A percentile compares a stretch with the other conserved stretches of the same genome.
phyloP scores from a whole-genome alignment of 2,797 vertebrate species.

The Cyprinodon diabolis region DNA sequence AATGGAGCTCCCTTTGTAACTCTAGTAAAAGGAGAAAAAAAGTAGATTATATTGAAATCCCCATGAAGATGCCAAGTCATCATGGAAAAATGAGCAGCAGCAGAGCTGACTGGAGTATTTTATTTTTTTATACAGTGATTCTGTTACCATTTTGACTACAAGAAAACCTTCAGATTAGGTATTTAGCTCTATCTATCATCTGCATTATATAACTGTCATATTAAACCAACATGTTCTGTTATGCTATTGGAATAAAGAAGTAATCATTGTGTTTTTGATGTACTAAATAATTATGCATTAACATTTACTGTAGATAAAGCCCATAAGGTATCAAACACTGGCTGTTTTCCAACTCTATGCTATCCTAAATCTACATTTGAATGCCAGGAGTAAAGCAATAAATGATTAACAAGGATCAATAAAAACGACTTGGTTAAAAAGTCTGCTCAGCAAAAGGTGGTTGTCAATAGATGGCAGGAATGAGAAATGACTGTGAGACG shows the following conservation, averaged over 20 bases:
- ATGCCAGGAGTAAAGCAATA: conserved; percentile 46
- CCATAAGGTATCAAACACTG: background rate
- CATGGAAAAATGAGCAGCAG: background rate
- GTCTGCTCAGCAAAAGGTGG: conserved; percentile 23
- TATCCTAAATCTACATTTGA: background rate
- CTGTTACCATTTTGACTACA: background rate
- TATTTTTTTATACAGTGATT: background rate
- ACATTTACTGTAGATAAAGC: background rate
- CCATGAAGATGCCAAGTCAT: background rate
- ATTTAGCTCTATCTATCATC: background rate
- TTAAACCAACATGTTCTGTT: too few relatives aligned
- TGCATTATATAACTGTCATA: too few relatives aligned
- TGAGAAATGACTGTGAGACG: conserved; percentile 47
- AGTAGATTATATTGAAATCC: background rate
- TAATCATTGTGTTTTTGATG: background rate
- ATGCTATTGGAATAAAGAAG: background rate
- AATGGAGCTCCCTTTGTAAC: too few relatives aligned
- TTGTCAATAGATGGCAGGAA: conserved; percentile 45
- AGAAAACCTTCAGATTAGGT: background rate
- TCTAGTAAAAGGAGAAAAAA: background rate
- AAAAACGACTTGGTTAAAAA: conserved; percentile 34
- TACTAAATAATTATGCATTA: background rate
- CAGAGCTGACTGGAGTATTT: background rate
- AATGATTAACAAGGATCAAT: conserved; percentile 60
- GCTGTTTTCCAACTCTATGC: background rate